Evolutionary conservation across 2,113 vertebrate genomes (phyloP), one percentile per base, ranked within the genome.

Genomic region (Xenus cinereus): DNA sequence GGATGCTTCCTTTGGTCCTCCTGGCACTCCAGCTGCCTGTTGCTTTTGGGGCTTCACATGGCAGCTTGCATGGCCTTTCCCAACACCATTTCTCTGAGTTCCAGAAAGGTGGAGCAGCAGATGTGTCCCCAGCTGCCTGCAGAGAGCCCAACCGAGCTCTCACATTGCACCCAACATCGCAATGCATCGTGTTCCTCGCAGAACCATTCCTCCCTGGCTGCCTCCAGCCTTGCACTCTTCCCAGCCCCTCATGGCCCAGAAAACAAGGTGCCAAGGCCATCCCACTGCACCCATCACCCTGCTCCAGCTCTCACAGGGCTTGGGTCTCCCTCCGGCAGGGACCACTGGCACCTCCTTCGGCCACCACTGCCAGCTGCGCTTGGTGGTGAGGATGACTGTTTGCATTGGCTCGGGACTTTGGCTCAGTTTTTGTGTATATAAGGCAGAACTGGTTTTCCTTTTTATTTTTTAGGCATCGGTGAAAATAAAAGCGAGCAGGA

Each of bases 401-500:
- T 84, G 73, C 51, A 51, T 84, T n/a, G 4, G 19, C 60, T 94
- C 6, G 0, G 84, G 89, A 79, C 82, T 80, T 88, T 46, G 59
- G 79, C 69, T 95, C 80, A 14, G 37, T 12, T 84, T 85, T 84
- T 89, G 80, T 96, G 66, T 97, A 94, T 89, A 90, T 90, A 95
- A 92, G 28, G 63, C 86, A 96, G 80, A 87, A 94, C 9, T 66
- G 75, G 24, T 41, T 81, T 90, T 87, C 67, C 66, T 95, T 97
- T 90, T 73, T 84, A 50, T 95, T 86, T 97, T 97, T 92, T 84
- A 96, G 94, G 45, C 68, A 73, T 74, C 8, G 1, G 21, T 67
- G 74, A 85, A 95, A 97, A 96, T 97, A 97, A 96, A 96, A 84
- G 19, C 1, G 2, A 93, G 84, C 92, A 89, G 77, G 89, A 74